These are phyloP conservation scores for Microtus richardsoni DNA, from an alignment of 2,113 vertebrate species.

Conservation along the genomic window DNA sequence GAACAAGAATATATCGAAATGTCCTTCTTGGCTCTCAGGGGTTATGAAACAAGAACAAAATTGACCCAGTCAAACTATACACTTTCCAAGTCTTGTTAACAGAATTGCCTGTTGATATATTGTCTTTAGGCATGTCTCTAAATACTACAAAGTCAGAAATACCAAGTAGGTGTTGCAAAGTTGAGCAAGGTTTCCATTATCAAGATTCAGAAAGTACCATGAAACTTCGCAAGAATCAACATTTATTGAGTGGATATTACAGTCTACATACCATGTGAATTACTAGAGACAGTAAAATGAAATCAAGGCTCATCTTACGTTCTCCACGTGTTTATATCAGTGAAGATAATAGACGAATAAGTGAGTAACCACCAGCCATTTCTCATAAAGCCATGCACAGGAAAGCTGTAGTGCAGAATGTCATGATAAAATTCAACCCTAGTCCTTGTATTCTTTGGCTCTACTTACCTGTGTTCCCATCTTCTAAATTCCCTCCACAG, in stretches of 20 bases:
- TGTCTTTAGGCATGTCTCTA: not conserved
- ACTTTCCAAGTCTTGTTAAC: slow-evolving; percentile 28
- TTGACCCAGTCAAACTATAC: not conserved
- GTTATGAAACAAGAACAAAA: slow-evolving; percentile 52
- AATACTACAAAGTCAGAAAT: slow-evolving; percentile 17
- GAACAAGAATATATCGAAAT: not conserved
- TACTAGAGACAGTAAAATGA: slow-evolving; percentile 10
- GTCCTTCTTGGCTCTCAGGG: not conserved
- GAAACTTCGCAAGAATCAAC: slow-evolving; percentile 1
- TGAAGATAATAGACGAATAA: slow-evolving; percentile 26
- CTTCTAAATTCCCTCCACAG: not conserved
- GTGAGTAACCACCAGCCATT: not conserved
- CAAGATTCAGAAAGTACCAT: slow-evolving; percentile 38
- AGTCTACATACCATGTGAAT: not conserved
- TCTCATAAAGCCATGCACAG: not conserved
- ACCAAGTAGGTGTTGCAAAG: not conserved
- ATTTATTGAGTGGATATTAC: slow-evolving; percentile 26
- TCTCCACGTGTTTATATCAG: not conserved
- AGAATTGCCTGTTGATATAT: not conserved
- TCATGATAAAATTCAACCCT: not conserved
- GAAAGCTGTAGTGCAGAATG: not conserved
- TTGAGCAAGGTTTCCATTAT: not conserved
- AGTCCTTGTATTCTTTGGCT: not conserved
- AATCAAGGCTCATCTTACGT: not conserved
- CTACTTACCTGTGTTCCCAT: not conserved